Conservation (phyloP, 2,113 vertebrate genomes). For the Arizona elegans region DNA sequence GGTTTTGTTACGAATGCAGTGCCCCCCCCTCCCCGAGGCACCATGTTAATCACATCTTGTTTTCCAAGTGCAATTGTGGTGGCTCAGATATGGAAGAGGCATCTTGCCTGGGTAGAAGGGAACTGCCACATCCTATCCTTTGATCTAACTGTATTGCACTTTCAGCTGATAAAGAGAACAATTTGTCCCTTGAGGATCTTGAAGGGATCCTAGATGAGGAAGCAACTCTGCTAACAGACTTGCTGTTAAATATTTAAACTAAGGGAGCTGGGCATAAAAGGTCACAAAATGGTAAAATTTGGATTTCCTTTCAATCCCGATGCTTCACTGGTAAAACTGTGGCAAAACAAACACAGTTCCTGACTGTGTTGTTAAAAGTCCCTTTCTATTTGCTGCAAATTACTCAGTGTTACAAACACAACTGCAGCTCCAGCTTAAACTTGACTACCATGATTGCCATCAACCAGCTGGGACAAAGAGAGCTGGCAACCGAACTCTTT, state of each 20-base stretch:
- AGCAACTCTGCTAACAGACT: not conserved
- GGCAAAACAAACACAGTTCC: conserved; percentile 53
- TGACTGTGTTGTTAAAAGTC: conserved; percentile 39
- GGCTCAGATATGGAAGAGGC: not conserved
- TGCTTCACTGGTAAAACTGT: not conserved
- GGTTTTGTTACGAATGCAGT: not conserved
- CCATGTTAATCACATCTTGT: not conserved
- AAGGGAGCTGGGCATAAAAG: not conserved
- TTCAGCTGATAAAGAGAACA: not conserved
- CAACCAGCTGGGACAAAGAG: not conserved
- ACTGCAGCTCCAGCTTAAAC: not conserved
- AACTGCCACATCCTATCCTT: not conserved
- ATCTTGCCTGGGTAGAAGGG: not conserved
- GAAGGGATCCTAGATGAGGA: not conserved
- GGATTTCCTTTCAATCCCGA: not conserved
- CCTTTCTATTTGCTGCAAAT: not conserved
- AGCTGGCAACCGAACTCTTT: not conserved
- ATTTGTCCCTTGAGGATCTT: not conserved
- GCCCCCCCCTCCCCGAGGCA: not conserved
- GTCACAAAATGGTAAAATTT: not conserved
- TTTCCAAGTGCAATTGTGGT: not conserved
- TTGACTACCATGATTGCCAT: not conserved
- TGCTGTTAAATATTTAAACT: not conserved
- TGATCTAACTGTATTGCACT: not conserved
- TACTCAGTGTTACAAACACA: not conserved